These are phyloP conservation scores for Novumbra hubbsi DNA, from an alignment of 2,797 vertebrate species.

Conservation along the genomic window DNA sequence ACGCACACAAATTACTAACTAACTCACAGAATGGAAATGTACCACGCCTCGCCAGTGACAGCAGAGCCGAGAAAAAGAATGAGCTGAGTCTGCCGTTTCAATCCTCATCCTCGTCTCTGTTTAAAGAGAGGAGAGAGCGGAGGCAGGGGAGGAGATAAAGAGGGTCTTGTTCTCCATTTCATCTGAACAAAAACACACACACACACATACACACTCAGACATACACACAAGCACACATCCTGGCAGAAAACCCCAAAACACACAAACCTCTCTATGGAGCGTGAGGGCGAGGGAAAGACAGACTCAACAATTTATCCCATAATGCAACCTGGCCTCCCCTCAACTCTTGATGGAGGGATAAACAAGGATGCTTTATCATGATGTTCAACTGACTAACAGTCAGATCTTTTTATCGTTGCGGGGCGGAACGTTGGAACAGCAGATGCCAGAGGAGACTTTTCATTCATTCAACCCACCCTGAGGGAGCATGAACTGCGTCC, in stretches of 20 bases:
- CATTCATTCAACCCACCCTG: conserved; percentile 8
- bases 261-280: conserved; percentile 21
- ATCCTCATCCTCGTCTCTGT: conserved; percentile 21
- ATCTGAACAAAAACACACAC: conserved; percentile 6
- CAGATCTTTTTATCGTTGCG: conserved; percentile 9
- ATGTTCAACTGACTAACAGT: conserved; percentile 15
- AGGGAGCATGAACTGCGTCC: not conserved
- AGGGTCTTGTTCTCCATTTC: conserved; percentile 39
- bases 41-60: conserved; percentile 15
- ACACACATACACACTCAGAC: conserved; percentile 2
- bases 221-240: conserved; percentile 8
- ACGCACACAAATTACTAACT: conserved; percentile 8
- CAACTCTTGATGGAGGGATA: conserved; percentile 25
- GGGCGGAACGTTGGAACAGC: conserved; percentile 2
- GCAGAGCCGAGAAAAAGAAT: not conserved
- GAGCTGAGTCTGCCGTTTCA: conserved; percentile 35
- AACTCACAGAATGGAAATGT: conserved; percentile 30
- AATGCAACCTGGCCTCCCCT: conserved; percentile 13
- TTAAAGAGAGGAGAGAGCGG: conserved; percentile 11
- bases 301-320: conserved; percentile 26
- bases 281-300: conserved; percentile 8
- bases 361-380: conserved; percentile 28
- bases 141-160: conserved; percentile 31
- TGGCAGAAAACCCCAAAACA: conserved; percentile 2
- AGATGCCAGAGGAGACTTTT: not conserved